Percentiles rank a stretch among this genome's conserved stretches.
Conservation (phyloP, 1,140 invertebrate species). For the Coelopa frigida region DNA sequence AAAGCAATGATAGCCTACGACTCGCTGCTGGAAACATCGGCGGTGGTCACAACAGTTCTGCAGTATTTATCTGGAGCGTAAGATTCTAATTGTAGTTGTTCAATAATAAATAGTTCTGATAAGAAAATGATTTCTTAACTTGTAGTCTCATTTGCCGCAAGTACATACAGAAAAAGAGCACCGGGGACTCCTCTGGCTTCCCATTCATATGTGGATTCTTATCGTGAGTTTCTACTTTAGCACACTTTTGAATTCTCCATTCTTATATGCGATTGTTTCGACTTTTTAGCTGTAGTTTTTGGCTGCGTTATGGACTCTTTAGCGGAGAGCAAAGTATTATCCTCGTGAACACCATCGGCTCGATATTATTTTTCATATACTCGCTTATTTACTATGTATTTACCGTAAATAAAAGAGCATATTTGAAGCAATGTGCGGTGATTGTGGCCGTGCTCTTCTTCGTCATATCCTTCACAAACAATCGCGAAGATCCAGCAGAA, state of each 20-base stretch:
- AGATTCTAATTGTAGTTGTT: conserved; percentile 16
- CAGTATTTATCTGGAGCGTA: conserved; percentile 59
- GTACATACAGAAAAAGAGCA: conserved; percentile 42
- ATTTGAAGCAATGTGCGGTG: conserved; percentile 30
- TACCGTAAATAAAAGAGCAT: conserved; percentile 42
- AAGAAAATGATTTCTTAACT: neutral
- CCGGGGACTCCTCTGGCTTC: conserved; percentile 55
- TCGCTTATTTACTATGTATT: conserved; percentile 54
- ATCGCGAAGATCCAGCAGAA: conserved; percentile 22
- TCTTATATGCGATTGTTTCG: neutral
- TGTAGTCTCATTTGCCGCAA: conserved; percentile 38
- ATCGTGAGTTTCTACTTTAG: conserved; percentile 53
- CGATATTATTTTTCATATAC: conserved; percentile 55
- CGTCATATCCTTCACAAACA: conserved; percentile 28
- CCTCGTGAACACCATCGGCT: conserved; percentile 59
- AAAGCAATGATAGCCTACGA: conserved; percentile 28
- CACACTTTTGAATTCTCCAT: conserved; percentile 9
- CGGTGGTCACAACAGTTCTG: conserved; percentile 59
- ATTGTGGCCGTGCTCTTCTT: conserved; percentile 25
- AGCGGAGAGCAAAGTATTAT: conserved; percentile 56
- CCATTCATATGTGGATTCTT: conserved; percentile 69
- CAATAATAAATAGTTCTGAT: too few species aligned
- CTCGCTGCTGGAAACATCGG: conserved; percentile 47
- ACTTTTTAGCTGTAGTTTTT: conserved; percentile 47
- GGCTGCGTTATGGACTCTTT: conserved; percentile 63